Evolutionary conservation across 2,113 vertebrate species (phyloP).

Genomic region (Dasyurus viverrinus): DNA sequence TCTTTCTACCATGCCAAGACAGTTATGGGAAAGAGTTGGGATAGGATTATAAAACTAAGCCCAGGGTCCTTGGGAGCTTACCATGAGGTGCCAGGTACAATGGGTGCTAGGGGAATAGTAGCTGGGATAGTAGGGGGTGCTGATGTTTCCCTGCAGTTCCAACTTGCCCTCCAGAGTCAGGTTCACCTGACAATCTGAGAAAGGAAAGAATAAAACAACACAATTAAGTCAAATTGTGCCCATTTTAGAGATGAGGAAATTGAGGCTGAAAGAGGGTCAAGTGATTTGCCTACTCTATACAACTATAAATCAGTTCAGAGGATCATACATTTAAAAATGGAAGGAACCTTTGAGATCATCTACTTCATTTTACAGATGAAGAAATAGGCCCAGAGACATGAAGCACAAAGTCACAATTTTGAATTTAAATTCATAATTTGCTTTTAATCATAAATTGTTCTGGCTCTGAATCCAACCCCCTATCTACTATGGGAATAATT

Average conservation of each 20-base stretch:
- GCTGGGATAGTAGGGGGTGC: constrained; percentile 93
- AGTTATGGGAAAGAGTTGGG: fast-evolving
- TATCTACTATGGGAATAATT: not conserved
- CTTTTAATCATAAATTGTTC: not conserved
- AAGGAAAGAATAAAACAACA: constrained; percentile 37
- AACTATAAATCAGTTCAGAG: not conserved
- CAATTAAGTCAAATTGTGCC: not conserved
- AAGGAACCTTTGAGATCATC: not conserved
- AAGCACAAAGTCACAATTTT: not conserved
- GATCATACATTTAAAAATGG: not conserved
- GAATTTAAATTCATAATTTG: not conserved
- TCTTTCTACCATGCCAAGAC: fast-evolving
- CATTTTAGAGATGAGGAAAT: not conserved
- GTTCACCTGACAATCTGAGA: constrained; percentile 87
- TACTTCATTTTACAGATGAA: not conserved
- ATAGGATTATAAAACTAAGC: not conserved
- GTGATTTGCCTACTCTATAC: not conserved
- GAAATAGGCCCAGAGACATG: not conserved
- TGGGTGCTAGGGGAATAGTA: constrained; percentile 94
- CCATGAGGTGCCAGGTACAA: constrained; percentile 94
- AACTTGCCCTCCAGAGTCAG: constrained; percentile 83
- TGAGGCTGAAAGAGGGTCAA: not conserved
- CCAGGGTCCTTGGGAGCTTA: constrained; percentile 76
- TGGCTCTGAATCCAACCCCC: not conserved
- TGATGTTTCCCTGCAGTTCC: constrained; percentile 87